Percentiles rank a stretch among this genome's conserved stretches.
These are phyloP conservation scores for Phaetusa simplex DNA, from an alignment of 2,113 vertebrate genomes.

Conservation along the genomic window DNA sequence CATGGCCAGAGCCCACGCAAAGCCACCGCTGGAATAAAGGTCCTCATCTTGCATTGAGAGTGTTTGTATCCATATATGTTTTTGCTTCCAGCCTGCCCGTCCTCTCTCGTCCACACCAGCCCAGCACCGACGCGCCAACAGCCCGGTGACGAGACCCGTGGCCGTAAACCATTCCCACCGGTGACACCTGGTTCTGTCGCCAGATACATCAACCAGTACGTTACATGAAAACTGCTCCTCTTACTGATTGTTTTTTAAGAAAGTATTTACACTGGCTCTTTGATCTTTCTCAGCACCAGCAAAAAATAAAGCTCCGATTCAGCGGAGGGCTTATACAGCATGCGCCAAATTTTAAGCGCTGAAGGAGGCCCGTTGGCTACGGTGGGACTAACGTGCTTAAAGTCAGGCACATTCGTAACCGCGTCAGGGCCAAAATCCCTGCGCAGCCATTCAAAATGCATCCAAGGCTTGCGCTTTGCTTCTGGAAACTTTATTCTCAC, in stretches of 20 bases:
- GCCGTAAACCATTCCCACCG: neutral
- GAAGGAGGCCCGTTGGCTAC: neutral
- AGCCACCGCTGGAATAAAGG: neutral
- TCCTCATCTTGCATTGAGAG: neutral
- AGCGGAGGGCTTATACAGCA: neutral
- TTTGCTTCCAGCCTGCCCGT: accelerated
- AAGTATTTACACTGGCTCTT: neutral
- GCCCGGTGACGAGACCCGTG: accelerated
- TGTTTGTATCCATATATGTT: accelerated
- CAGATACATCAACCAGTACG: accelerated
- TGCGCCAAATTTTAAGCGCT: neutral
- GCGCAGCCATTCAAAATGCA: constrained; percentile 38
- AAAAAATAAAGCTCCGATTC: neutral
- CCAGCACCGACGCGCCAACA: accelerated
- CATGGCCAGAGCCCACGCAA: neutral
- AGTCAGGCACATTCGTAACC: neutral
- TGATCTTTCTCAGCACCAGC: neutral
- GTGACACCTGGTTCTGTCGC: neutral
- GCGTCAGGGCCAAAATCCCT: constrained; percentile 10
- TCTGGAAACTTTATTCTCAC: constrained; percentile 68
- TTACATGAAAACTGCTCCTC: neutral
- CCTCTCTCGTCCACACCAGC: neutral
- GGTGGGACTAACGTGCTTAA: neutral
- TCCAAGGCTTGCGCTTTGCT: constrained; percentile 33
- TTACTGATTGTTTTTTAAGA: neutral